A percentile compares a stretch with the other conserved stretches of the same genome.
Conservation (phyloP, 23 tunicate genomes). For the Styela clava region DNA sequence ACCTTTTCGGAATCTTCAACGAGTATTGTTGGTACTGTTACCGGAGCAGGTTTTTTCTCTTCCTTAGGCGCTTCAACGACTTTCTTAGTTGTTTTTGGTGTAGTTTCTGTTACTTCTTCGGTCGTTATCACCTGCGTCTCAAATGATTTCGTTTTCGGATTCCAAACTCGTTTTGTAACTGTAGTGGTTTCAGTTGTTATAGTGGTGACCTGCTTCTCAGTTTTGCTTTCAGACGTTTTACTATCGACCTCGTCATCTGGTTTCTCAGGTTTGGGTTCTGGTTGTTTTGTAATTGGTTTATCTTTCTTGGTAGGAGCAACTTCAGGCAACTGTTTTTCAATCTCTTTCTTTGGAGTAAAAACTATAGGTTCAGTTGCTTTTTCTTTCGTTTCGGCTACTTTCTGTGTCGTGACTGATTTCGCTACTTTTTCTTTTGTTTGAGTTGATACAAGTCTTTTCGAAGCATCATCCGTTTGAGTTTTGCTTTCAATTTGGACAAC, state of each 20-base stretch:
- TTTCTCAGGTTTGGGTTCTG: not conserved
- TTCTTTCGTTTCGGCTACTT: not conserved
- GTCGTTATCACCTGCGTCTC: not conserved
- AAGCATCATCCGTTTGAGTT: not conserved
- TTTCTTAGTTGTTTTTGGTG: not conserved
- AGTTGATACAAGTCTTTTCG: not conserved
- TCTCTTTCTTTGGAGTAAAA: not conserved
- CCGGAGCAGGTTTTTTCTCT: not conserved
- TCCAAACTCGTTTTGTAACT: not conserved
- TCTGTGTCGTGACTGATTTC: not conserved
- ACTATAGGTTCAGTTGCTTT: not conserved
- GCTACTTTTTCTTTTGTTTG: not conserved
- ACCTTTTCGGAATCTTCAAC: not conserved
- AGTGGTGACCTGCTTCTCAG: not conserved
- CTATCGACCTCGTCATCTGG: not conserved
- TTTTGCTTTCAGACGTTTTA: not conserved
- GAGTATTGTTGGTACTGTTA: not conserved
- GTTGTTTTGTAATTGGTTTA: not conserved
- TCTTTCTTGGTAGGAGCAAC: not conserved
- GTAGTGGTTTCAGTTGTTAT: constrained; percentile 2
- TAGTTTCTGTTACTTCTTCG: not conserved
- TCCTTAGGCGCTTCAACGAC: not conserved
- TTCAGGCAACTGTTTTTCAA: not conserved
- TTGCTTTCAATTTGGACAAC: not conserved
- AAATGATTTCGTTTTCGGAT: constrained; percentile 1